Percentiles rank a stretch among this genome's conserved stretches.
Conservation (phyloP, 2,888 invertebrate species). For the Pristionchus japonicus region DNA sequence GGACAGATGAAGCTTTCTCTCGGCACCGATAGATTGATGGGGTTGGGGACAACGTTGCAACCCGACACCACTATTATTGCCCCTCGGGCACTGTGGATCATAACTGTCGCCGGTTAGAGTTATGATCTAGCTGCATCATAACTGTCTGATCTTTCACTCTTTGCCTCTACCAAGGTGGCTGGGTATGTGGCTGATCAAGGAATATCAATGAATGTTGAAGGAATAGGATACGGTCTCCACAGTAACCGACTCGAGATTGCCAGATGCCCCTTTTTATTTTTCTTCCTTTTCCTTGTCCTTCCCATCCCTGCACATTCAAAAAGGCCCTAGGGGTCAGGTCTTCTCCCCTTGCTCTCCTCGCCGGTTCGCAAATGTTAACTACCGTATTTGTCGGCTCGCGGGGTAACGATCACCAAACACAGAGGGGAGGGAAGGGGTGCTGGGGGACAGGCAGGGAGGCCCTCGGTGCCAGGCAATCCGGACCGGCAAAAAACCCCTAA, state of each 20-base stretch:
- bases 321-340: conserved; percentile 14
- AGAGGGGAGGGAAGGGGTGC: not conserved
- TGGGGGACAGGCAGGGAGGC: not conserved
- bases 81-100: not conserved
- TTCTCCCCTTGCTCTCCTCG: not conserved
- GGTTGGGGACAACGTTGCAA: not conserved
- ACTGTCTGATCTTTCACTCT: too few relatives aligned
- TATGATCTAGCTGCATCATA: too few relatives aligned
- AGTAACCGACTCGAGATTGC: not conserved
- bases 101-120: too few relatives aligned
- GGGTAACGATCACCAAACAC: conserved; percentile 14
- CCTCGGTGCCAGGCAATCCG: not conserved
- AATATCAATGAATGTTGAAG: too few relatives aligned
- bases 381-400: conserved; percentile 5
- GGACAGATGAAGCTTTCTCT: not conserved
- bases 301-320: conserved; percentile 8
- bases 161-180: too few relatives aligned
- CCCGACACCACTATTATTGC: not conserved
- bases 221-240: too few relatives aligned
- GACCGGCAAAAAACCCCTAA: not conserved
- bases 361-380: conserved; percentile 36
- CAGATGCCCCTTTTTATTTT: not conserved
- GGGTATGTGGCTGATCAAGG: too few relatives aligned
- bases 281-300: not conserved
- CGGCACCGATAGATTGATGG: not conserved